Evolutionary conservation across 2,797 vertebrate genomes (phyloP).

Genomic region (Sylvilagus floridanus): DNA sequence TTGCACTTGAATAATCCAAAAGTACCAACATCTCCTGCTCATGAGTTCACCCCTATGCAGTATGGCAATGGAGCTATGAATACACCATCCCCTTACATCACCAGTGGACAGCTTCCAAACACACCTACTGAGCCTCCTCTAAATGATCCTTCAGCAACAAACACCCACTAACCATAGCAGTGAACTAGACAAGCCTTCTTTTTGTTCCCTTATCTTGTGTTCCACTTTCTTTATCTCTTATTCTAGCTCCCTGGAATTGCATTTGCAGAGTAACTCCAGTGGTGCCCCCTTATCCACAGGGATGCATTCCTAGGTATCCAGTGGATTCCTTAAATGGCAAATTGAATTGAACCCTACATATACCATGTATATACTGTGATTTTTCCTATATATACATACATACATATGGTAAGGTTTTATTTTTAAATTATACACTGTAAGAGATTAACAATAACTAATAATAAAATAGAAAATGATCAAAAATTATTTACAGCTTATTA

Average conservation of each 20-base stretch:
- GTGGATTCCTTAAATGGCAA: neutral
- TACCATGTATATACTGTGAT: neutral
- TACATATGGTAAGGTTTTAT: neutral
- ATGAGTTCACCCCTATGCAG: neutral
- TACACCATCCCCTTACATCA: neutral
- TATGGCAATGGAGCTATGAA: neutral
- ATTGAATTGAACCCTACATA: neutral
- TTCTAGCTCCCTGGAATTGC: neutral
- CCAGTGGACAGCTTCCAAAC: neutral
- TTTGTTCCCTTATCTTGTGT: neutral
- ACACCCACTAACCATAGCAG: neutral
- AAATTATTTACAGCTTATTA: neutral
- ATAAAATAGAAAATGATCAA: neutral
- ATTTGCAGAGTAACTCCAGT: neutral
- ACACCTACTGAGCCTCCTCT: neutral
- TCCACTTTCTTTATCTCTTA: neutral
- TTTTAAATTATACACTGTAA: neutral
- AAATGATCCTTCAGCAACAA: neutral
- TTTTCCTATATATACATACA: neutral
- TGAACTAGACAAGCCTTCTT: neutral
- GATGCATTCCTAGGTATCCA: neutral
- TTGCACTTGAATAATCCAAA: neutral
- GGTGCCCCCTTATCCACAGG: no score
- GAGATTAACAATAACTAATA: neutral
- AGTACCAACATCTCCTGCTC: neutral